These are phyloP conservation scores for Julus scanicus DNA, from an alignment of 2,888 invertebrate species.

Conservation along the genomic window DNA sequence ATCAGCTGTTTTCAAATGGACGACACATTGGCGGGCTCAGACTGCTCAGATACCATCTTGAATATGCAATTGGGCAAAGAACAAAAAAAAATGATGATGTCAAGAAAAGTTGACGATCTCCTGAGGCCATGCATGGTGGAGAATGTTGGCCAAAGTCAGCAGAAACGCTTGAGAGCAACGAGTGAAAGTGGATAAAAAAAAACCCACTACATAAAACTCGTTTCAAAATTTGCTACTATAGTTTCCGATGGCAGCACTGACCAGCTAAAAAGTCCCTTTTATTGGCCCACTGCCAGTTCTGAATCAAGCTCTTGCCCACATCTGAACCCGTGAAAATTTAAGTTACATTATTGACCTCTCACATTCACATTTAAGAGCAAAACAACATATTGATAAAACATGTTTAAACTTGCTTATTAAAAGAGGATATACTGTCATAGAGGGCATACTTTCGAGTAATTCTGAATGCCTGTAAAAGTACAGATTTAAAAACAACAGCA, in stretches of 20 bases:
- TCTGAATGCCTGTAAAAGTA: too few relatives aligned
- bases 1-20: slow-evolving; percentile 29
- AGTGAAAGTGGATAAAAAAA: background rate
- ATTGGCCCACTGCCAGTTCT: background rate
- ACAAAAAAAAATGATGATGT: slow-evolving; percentile 5
- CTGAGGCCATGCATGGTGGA: slow-evolving; percentile 9
- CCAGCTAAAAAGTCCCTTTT: background rate
- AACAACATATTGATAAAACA: too few relatives aligned
- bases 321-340: too few relatives aligned
- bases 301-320: too few relatives aligned
- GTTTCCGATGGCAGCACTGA: background rate
- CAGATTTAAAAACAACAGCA: too few relatives aligned
- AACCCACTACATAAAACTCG: background rate
- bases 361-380: too few relatives aligned
- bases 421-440: too few relatives aligned
- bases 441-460: too few relatives aligned
- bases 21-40: slow-evolving; percentile 25
- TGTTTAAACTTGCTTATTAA: too few relatives aligned
- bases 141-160: slow-evolving; percentile 26
- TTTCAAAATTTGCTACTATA: slow-evolving; percentile 31
- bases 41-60: slow-evolving; percentile 29
- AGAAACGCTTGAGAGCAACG: background rate
- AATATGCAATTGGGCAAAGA: background rate
- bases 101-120: slow-evolving; percentile 28
- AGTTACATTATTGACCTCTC: too few relatives aligned